Conservation (phyloP, 2,797 vertebrate genomes). For the Columba guinea region DNA sequence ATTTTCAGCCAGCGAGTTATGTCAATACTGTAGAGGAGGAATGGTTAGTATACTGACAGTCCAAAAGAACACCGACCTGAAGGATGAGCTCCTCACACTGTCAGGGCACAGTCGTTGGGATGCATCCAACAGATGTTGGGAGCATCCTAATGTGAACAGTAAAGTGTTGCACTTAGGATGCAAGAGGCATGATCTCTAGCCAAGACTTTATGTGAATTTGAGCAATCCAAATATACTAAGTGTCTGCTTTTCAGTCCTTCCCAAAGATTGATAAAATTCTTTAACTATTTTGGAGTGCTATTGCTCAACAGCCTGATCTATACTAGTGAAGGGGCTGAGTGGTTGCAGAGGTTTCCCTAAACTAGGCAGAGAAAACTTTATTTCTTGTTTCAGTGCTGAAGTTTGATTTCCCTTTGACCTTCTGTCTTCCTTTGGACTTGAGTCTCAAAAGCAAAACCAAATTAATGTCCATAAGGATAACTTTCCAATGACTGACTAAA, state of each 20-base stretch:
- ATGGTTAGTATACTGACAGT: not conserved
- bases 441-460: not conserved
- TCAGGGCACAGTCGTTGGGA: not conserved
- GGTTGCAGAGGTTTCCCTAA: not conserved
- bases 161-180: accelerated
- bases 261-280: not conserved
- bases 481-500: not conserved
- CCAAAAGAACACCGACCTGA: not conserved
- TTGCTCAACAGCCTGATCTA: not conserved
- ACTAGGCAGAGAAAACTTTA: not conserved
- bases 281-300: not conserved
- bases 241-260: not conserved
- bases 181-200: not conserved
- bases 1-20: not conserved
- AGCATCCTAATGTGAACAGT: not conserved
- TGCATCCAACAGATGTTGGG: not conserved
- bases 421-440: not conserved
- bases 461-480: not conserved
- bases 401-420: not conserved
- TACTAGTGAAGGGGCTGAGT: not conserved
- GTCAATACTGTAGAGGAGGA: not conserved
- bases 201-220: not conserved
- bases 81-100: not conserved
- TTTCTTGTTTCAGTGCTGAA: not conserved
- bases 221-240: not conserved